Evolutionary conservation across 2,888 invertebrate species (phyloP).

Genomic region (Sinhomidia bicolor): DNA sequence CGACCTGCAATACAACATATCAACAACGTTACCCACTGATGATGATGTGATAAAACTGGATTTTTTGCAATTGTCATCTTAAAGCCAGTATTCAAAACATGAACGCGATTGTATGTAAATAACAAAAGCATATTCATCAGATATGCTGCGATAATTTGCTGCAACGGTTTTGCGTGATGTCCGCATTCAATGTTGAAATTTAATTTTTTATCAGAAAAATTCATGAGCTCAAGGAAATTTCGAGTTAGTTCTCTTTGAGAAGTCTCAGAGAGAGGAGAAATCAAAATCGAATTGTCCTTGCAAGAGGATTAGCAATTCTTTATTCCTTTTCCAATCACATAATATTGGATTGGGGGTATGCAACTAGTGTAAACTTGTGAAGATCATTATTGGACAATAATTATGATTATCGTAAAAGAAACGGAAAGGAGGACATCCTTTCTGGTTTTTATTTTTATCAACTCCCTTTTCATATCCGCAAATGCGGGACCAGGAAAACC

Average conservation of each 20-base stretch:
- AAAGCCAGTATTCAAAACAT: neutral
- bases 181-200: neutral
- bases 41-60: neutral
- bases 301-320: too few relatives aligned
- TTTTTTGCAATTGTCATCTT: too few relatives aligned
- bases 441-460: neutral
- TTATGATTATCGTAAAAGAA: constrained; percentile 7
- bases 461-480: neutral
- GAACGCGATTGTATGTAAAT: neutral
- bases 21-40: neutral
- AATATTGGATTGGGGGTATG: too few relatives aligned
- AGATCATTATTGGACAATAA: neutral
- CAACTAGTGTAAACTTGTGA: neutral
- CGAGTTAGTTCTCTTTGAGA: constrained; percentile 40
- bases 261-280: constrained; percentile 17
- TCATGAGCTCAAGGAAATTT: neutral
- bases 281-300: neutral
- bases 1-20: neutral
- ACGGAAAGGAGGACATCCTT: neutral
- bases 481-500: constrained; percentile 9
- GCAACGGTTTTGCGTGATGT: neutral
- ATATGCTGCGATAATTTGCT: neutral
- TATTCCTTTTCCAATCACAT: too few relatives aligned
- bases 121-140: neutral
- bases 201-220: neutral